Base-by-base conservation (phyloP, 2,113 vertebrate species). In the Hipposideros armiger region DNA sequence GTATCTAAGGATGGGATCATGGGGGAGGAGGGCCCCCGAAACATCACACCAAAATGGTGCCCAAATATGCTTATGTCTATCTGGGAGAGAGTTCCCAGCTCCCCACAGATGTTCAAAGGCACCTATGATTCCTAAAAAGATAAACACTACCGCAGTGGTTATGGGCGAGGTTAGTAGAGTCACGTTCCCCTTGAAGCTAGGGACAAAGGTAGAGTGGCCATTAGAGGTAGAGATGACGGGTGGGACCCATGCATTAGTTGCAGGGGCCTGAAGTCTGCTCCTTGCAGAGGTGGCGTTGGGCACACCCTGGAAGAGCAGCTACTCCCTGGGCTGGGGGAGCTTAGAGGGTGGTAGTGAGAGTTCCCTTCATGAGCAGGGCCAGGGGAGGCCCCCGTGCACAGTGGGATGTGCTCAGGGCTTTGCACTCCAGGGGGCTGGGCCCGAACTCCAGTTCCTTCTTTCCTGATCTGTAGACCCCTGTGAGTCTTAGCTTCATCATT, bases 171-270 rank as follows among this genome's bases (percentile, higher is more conserved):
- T 17, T 42, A 54, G 81, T 15, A 60, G 85, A 32, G 60, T 87
- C 42, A 0, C 5, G 17, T 26, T 20, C 30, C 47, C 15, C 9
- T 42, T 40, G 32, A 11, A 8, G 24, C 69, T 11, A 32, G 72
- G 81, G 80, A 47, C 28, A 30, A 73, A 82, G 40, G 19, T 72
- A 4, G 40, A 16, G 54, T 74, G 86, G 45, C 56, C 32, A 4
- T 54, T 42, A 28, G 30, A n/a, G 56, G 40, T 17, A 77, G 73
- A 45, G 58, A 6, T 17, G 60, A 87, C 54, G 28, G 19, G 4
- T 11, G 40, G 42, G 56, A 14, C 45, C 22, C 36, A 7, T 0
- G 7, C 13, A 10, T 52, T 42, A 3, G 15, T 22, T 17, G n/a
- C 64, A 5, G 2, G 20, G 45, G 24, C 60, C 26, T 73, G 82